Percentiles rank a stretch among this genome's conserved stretches.
phyloP scores from a whole-genome alignment of 2,888 invertebrate species.

The Stramonita haemastoma region DNA sequence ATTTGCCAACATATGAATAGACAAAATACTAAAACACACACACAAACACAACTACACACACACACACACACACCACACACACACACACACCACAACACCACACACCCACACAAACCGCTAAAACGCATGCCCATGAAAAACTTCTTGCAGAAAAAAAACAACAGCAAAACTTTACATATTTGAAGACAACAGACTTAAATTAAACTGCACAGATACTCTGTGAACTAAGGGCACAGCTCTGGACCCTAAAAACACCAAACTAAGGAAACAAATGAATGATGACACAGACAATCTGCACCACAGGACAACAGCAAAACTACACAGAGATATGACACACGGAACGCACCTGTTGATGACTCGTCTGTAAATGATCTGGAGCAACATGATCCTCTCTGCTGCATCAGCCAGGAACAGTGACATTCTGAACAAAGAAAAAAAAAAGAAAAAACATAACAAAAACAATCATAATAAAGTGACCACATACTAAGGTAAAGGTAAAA shows the following conservation, averaged over 20 bases:
- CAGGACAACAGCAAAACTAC: neutral
- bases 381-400: constrained; percentile 97
- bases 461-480: neutral
- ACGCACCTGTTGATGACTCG: constrained; percentile 90
- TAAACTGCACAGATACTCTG: too few relatives aligned
- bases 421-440: constrained; percentile 59
- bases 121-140: too few relatives aligned
- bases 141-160: too few relatives aligned
- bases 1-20: too few relatives aligned
- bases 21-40: too few relatives aligned
- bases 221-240: too few relatives aligned
- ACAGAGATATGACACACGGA: neutral
- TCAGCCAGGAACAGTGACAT: constrained; percentile 97
- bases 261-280: too few relatives aligned
- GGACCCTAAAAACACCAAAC: too few relatives aligned
- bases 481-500: neutral
- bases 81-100: neutral
- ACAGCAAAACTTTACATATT: neutral
- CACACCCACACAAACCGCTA: neutral
- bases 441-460: neutral
- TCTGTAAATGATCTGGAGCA: constrained; percentile 92
- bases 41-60: too few relatives aligned
- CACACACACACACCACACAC: too few relatives aligned
- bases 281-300: too few relatives aligned
- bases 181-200: neutral